A percentile compares a stretch with the other conserved stretches of the same genome.
Evolutionary conservation across 1,140 invertebrate species (phyloP).

Genomic region (Trichomalopsis sarcophagae): DNA sequence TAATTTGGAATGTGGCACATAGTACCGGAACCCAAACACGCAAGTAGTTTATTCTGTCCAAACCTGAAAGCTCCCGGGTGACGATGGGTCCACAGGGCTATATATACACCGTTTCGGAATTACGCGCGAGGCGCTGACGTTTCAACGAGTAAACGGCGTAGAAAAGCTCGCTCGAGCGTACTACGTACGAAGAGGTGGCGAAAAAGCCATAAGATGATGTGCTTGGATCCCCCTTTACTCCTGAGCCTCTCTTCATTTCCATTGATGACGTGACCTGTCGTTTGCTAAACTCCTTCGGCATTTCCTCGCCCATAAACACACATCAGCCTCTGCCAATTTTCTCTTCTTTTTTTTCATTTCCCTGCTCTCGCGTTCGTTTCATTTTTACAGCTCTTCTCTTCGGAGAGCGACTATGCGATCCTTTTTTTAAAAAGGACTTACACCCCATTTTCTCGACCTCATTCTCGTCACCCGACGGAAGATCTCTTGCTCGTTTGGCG

Average conservation of each 20-base stretch:
- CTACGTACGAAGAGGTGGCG: not conserved
- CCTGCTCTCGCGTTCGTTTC: slow-evolving; percentile 35
- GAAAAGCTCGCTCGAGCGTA: slow-evolving; percentile 28
- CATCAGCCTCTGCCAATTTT: not conserved
- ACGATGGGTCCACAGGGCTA: not conserved
- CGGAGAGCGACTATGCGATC: not conserved
- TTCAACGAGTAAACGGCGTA: slow-evolving; percentile 30
- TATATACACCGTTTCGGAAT: not conserved
- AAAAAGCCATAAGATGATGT: not conserved
- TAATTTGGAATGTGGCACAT: not conserved
- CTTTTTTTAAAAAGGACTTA: slow-evolving; percentile 22
- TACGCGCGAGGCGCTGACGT: not conserved
- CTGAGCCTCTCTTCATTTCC: slow-evolving; percentile 13
- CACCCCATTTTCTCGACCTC: slow-evolving; percentile 28
- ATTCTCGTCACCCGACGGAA: not conserved
- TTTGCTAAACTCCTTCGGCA: slow-evolving; percentile 4
- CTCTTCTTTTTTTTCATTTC: not conserved
- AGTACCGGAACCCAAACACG: not conserved
- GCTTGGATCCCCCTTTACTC: not conserved
- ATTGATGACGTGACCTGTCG: not conserved
- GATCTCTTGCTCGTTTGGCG: slow-evolving; percentile 21
- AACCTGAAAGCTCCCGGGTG: not conserved
- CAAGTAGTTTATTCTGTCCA: not conserved
- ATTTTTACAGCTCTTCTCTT: not conserved
- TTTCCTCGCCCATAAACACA: not conserved